Conservation (phyloP, 2,113 vertebrate genomes). For the Asarcornis scutulata region DNA sequence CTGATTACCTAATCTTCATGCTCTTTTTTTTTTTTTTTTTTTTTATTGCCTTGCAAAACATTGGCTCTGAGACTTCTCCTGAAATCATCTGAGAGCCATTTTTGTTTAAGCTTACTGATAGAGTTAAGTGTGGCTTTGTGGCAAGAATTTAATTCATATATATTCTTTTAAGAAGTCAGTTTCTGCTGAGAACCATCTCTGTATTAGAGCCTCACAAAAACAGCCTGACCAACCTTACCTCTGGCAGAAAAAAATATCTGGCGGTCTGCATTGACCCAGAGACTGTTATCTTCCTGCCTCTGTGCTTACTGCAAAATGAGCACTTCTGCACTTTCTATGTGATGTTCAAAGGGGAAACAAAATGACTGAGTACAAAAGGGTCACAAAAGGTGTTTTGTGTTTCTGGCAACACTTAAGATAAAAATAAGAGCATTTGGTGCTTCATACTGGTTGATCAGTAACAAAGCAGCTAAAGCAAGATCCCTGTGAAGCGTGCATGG, state of each 20-base stretch:
- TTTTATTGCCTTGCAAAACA: neutral
- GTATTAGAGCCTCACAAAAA: neutral
- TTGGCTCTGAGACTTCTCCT: neutral
- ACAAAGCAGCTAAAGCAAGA: neutral
- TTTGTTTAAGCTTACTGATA: neutral
- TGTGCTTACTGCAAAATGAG: neutral
- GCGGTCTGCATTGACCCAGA: neutral
- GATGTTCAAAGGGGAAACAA: neutral
- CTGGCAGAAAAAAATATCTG: neutral
- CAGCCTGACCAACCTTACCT: neutral
- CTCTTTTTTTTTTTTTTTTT: neutral
- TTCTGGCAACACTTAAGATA: neutral
- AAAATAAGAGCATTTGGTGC: neutral
- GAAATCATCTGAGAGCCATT: rapidly evolving
- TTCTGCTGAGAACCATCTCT: neutral
- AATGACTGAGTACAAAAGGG: neutral
- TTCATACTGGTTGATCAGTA: neutral
- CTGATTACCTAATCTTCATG: neutral
- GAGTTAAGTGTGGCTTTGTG: neutral
- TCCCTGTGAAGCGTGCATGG: neutral
- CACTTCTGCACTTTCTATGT: neutral
- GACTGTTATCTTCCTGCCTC: neutral
- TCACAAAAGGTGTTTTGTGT: neutral
- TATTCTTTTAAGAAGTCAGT: neutral
- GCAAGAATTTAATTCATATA: neutral